A percentile compares a stretch with the other conserved stretches of the same genome.
These are phyloP conservation scores for Poeciliopsis gracilis DNA, from an alignment of 2,797 vertebrate genomes.

Conservation along the genomic window DNA sequence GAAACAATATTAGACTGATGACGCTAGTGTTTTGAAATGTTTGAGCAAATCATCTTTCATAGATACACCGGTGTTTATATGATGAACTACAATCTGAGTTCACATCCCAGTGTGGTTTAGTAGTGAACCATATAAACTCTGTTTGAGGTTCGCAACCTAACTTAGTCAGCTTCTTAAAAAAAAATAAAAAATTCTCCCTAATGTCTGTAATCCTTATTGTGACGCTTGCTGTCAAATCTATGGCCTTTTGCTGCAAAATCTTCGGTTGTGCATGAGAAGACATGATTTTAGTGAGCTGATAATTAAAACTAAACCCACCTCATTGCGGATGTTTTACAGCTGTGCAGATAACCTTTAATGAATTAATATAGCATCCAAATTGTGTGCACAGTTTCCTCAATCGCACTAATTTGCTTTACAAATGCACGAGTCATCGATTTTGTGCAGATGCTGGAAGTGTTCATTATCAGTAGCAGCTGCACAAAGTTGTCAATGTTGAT, in stretches of 20 bases:
- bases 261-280: background rate
- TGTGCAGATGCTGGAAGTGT: background rate
- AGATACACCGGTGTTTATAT: background rate
- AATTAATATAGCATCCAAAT: background rate
- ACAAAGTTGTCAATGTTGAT: background rate
- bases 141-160: conserved; percentile 6
- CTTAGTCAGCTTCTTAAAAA: conserved; percentile 28
- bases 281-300: background rate
- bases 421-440: background rate
- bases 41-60: background rate
- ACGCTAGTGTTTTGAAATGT: background rate
- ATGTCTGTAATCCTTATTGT: background rate
- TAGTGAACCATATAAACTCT: conserved; percentile 6
- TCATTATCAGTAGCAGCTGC: background rate
- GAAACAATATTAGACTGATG: background rate
- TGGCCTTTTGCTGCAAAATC: background rate
- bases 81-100: conserved; percentile 3
- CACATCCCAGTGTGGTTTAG: conserved; percentile 2
- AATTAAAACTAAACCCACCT: background rate
- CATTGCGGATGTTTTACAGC: background rate
- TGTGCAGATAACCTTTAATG: background rate
- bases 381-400: background rate
- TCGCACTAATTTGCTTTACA: background rate
- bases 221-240: background rate
- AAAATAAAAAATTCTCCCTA: conserved; percentile 3